These are phyloP conservation scores for Noctua comes DNA, from an alignment of 2,888 invertebrate species.

Conservation along the genomic window DNA sequence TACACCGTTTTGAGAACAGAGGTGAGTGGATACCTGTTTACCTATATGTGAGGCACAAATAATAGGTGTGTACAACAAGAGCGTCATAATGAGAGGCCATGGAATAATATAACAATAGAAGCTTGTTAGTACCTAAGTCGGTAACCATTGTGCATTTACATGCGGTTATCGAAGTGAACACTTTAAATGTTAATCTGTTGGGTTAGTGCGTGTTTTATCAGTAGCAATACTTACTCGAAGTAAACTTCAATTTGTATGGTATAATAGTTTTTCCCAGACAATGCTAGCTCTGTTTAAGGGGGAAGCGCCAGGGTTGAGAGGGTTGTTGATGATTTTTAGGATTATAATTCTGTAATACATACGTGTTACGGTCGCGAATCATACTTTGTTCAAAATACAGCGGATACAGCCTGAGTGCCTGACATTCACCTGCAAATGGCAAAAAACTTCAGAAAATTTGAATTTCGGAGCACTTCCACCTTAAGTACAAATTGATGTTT, in stretches of 20 bases:
- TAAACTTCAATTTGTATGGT: neutral
- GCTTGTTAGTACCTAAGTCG: constrained; percentile 8
- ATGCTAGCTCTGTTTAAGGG: neutral
- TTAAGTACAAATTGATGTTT: neutral
- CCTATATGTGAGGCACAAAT: neutral
- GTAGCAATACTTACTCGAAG: neutral
- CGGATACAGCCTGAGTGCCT: too few relatives aligned
- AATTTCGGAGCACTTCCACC: too few relatives aligned
- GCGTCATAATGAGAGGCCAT: constrained; percentile 26
- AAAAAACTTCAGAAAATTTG: too few relatives aligned
- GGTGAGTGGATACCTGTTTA: neutral
- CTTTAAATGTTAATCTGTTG: constrained; percentile 9
- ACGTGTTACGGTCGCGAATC: too few relatives aligned
- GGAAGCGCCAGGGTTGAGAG: too few relatives aligned
- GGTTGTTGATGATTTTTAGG: too few relatives aligned
- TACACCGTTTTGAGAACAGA: neutral
- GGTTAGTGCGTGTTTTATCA: neutral
- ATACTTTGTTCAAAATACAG: too few relatives aligned
- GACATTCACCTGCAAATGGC: too few relatives aligned
- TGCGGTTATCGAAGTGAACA: constrained; percentile 30
- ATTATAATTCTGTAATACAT: too few relatives aligned
- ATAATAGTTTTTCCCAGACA: neutral
- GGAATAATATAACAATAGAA: constrained; percentile 32
- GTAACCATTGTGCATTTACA: constrained; percentile 16
- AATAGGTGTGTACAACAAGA: neutral